phyloP scores from a whole-genome alignment of 2,797 vertebrate genomes.

The Sarcophilus harrisii region DNA sequence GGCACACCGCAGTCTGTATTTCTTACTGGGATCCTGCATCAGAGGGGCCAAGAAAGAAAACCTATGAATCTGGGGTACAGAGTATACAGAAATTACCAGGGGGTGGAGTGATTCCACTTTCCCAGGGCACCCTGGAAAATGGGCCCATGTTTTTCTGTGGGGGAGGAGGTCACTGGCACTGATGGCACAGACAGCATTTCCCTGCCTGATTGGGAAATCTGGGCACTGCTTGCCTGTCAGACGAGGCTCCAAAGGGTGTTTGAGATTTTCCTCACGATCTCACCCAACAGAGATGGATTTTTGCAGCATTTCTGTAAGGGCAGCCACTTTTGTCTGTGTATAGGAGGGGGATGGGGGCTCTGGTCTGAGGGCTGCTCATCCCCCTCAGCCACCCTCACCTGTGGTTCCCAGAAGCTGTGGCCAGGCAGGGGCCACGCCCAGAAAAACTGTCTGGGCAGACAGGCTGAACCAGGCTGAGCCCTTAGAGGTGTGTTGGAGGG shows the following conservation, averaged over 20 bases:
- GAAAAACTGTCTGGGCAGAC: neutral
- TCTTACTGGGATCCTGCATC: neutral
- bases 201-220: neutral
- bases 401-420: neutral
- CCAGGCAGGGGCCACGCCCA: neutral
- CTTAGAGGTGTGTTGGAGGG: neutral
- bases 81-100: neutral
- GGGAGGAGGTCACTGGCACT: neutral
- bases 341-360: neutral
- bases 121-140: neutral
- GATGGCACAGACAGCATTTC: neutral
- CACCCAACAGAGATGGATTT: neutral
- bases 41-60: neutral
- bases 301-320: too few species aligned
- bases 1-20: neutral
- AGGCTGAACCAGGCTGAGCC: neutral
- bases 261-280: neutral
- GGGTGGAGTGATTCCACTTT: neutral
- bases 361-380: neutral
- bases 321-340: neutral
- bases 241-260: neutral
- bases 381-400: neutral
- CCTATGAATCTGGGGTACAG: neutral
- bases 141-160: neutral
- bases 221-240: neutral